Conservation (phyloP, 2,113 vertebrate species). For the Alethe castanea region DNA sequence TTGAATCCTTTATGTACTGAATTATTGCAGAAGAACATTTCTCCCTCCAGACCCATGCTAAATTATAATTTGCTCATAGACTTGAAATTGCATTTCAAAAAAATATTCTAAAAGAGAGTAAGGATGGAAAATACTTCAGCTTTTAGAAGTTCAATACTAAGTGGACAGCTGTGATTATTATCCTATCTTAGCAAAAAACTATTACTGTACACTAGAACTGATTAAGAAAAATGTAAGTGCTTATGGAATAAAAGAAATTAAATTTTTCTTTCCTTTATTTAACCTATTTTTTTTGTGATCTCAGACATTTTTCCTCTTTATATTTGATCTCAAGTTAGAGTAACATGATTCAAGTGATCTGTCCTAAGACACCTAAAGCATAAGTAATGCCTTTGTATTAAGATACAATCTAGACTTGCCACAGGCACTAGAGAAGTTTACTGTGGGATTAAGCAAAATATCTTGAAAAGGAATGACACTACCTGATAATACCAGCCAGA, state of each 20-base stretch:
- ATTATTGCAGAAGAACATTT: background rate
- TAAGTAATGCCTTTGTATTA: background rate
- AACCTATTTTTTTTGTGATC: background rate
- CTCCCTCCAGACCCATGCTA: background rate
- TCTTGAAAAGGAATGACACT: background rate
- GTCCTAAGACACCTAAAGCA: background rate
- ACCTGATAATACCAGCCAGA: background rate
- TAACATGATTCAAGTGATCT: background rate
- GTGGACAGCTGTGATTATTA: background rate
- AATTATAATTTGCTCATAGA: background rate
- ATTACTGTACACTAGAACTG: background rate
- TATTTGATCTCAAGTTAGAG: background rate
- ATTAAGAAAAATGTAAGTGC: background rate
- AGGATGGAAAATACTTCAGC: background rate
- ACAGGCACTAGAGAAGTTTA: background rate
- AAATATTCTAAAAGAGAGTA: background rate
- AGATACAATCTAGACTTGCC: background rate
- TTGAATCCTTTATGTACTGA: background rate
- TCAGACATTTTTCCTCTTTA: background rate
- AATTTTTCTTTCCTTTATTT: background rate
- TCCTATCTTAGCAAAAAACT: background rate
- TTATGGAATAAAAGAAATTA: background rate
- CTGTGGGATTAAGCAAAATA: background rate
- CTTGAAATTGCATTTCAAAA: slow-evolving; percentile 9
- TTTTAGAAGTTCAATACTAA: background rate